A percentile compares a stretch with the other conserved stretches of the same genome.
Conservation (phyloP, 2,797 vertebrate genomes). For the Poeciliopsis infans region DNA sequence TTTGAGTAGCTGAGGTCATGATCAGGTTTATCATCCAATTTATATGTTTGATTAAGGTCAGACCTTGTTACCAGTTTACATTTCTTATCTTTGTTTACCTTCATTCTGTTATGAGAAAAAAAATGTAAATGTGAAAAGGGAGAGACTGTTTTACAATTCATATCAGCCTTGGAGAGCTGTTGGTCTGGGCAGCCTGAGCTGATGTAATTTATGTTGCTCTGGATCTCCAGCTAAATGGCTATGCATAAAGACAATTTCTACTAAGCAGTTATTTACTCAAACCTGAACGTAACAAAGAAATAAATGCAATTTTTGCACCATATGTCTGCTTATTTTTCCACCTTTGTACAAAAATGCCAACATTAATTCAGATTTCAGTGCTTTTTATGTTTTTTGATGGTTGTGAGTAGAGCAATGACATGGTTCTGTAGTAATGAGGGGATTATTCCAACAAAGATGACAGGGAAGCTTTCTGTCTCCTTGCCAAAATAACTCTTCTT, state of each 20-base stretch:
- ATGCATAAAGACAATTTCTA: conserved; percentile 32
- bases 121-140: conserved; percentile 52
- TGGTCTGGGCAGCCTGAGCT: conserved; percentile 43
- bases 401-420: conserved; percentile 51
- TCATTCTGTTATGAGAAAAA: conserved; percentile 4
- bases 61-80: background rate
- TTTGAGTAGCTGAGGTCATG: conserved; percentile 8
- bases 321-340: background rate
- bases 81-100: conserved; percentile 19
- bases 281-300: conserved; percentile 9
- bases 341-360: conserved; percentile 25
- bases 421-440: conserved; percentile 13
- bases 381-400: background rate
- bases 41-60: background rate
- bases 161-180: conserved; percentile 53
- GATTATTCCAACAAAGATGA: conserved; percentile 16
- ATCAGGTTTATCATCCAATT: background rate
- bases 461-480: conserved; percentile 8
- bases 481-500: conserved; percentile 10
- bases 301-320: background rate
- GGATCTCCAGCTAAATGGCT: conserved; percentile 54
- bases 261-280: conserved; percentile 34
- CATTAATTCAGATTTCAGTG: conserved; percentile 35
- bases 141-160: conserved; percentile 63
- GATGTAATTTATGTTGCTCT: conserved; percentile 55